These are phyloP conservation scores for Campoletis sonorensis DNA, from an alignment of 1,140 invertebrate species.

Conservation along the genomic window DNA sequence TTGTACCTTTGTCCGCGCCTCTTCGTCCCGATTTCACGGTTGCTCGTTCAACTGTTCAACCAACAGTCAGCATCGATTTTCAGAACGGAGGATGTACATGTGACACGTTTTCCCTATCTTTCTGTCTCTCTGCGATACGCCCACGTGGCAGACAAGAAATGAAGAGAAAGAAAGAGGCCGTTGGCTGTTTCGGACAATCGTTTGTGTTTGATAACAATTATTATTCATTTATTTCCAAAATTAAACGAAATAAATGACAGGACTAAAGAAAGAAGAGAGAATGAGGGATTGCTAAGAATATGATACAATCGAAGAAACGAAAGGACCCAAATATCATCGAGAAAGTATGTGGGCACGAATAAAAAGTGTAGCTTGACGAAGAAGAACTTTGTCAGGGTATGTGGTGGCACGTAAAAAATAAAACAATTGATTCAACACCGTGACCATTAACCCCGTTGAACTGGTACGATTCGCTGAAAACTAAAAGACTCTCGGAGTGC, in stretches of 20 bases:
- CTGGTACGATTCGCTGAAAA: conserved; percentile 10
- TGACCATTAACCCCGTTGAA: conserved; percentile 17
- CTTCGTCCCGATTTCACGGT: conserved; percentile 56
- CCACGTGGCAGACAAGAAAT: neutral
- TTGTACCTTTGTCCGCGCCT: conserved; percentile 53
- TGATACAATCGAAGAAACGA: too few relatives aligned
- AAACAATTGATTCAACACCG: conserved; percentile 8
- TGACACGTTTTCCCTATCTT: conserved; percentile 22
- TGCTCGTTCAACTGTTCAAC: conserved; percentile 38
- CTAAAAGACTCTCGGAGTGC: conserved; percentile 11
- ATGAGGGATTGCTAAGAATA: too few relatives aligned
- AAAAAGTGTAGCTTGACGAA: neutral
- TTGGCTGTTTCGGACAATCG: neutral
- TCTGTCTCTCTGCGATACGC: neutral
- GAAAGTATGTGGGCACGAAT: neutral
- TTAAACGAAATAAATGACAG: too few relatives aligned
- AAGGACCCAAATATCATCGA: too few relatives aligned
- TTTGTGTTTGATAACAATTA: neutral
- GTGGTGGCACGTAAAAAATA: neutral
- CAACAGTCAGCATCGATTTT: conserved; percentile 50
- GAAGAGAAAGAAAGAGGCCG: neutral
- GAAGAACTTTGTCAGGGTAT: neutral
- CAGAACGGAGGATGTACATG: conserved; percentile 31
- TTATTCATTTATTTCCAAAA: too few relatives aligned
- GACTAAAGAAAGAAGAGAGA: too few relatives aligned